Evolutionary conservation across 2,888 invertebrate genomes (phyloP).

Genomic region (Rhabditoides inermis): DNA sequence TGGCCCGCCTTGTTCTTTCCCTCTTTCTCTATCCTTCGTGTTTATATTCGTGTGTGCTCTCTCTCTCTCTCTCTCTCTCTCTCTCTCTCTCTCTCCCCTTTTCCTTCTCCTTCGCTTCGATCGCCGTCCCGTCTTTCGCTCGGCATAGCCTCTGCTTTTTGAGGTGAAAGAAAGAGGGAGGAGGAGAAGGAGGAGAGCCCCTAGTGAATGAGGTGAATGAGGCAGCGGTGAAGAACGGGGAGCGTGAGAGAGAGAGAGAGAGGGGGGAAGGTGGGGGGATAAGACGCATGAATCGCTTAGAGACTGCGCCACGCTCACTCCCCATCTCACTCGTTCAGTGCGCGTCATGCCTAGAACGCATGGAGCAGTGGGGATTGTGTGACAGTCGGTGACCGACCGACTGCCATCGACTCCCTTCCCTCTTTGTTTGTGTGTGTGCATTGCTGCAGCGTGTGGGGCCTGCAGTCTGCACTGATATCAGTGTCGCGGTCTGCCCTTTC

Average conservation of each 20-base stretch:
- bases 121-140: not conserved
- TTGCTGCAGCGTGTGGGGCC: too few species aligned
- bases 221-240: not conserved
- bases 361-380: too few species aligned
- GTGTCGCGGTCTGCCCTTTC: too few species aligned
- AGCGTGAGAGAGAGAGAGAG: not conserved
- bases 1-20: too few species aligned
- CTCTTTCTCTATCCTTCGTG: not conserved
- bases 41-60: slow-evolving; percentile 1
- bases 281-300: not conserved
- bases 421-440: too few species aligned
- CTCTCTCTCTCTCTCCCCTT: not conserved
- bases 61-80: slow-evolving; percentile 4
- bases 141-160: not conserved
- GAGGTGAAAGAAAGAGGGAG: not conserved
- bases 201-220: not conserved
- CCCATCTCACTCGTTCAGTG: too few species aligned
- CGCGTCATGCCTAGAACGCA: too few species aligned
- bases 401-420: too few species aligned
- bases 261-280: not conserved
- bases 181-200: not conserved
- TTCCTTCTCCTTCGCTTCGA: not conserved
- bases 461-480: too few species aligned
- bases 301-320: too few species aligned
- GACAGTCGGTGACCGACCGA: too few species aligned